phyloP scores from a whole-genome alignment of 2,888 invertebrate genomes.

The Lasioglossum marginatum region DNA sequence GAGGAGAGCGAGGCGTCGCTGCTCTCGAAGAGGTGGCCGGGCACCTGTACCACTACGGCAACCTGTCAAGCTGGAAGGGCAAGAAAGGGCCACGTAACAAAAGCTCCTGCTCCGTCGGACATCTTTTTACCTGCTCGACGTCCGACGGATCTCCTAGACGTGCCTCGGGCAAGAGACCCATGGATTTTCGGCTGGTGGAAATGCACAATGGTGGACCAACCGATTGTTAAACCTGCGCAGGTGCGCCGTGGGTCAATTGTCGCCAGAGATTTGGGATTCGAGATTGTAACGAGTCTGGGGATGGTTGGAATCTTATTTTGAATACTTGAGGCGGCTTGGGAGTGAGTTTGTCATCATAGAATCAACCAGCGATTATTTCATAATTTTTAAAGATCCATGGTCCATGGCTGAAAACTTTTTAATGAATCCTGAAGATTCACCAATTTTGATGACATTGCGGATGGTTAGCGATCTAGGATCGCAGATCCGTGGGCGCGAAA shows the following conservation, averaged over 20 bases:
- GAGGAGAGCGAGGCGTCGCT: slow-evolving; percentile 40
- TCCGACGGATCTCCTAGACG: slow-evolving; percentile 37
- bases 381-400: too few relatives aligned
- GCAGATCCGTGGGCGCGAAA: neutral
- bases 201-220: neutral
- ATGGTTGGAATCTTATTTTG: neutral
- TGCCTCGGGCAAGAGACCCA: neutral
- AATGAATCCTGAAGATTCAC: too few relatives aligned
- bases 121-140: slow-evolving; percentile 60
- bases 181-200: slow-evolving; percentile 3
- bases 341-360: too few relatives aligned
- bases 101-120: slow-evolving; percentile 59
- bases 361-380: too few relatives aligned
- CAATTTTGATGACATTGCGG: too few relatives aligned
- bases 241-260: neutral
- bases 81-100: slow-evolving; percentile 66
- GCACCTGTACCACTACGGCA: slow-evolving; percentile 68
- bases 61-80: slow-evolving; percentile 65
- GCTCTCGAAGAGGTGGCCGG: slow-evolving; percentile 51
- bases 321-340: neutral
- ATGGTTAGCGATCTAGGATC: neutral
- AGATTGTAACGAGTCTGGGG: neutral
- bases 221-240: neutral
- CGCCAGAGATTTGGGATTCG: neutral
- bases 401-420: too few relatives aligned